Conservation (phyloP, 2,888 invertebrate genomes). For the Dasypolia templi region DNA sequence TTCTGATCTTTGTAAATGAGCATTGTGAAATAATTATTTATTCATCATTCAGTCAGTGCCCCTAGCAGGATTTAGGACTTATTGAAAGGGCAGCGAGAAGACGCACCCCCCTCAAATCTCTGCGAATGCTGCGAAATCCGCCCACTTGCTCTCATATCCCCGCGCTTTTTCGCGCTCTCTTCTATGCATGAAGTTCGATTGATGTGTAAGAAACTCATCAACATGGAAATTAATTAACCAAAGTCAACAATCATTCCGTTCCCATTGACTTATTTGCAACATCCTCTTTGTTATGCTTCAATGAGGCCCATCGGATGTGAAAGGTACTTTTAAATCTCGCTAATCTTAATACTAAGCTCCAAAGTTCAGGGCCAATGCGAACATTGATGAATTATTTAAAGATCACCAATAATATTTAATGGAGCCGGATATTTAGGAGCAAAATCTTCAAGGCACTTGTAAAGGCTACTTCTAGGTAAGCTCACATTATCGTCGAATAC, state of each 20-base stretch:
- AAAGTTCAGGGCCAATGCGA: constrained; percentile 20
- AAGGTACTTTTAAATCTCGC: neutral
- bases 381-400: constrained; percentile 9
- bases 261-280: neutral
- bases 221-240: constrained; percentile 1
- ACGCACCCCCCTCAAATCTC: neutral
- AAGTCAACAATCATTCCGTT: neutral
- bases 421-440: constrained; percentile 9
- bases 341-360: constrained; percentile 17
- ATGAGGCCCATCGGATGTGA: neutral
- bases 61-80: neutral
- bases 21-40: constrained; percentile 8
- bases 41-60: neutral
- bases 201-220: neutral
- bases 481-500: constrained; percentile 3
- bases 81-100: constrained; percentile 6
- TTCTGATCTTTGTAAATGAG: constrained; percentile 19
- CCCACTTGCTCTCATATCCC: neutral
- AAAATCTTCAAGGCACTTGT: constrained; percentile 1
- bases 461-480: constrained; percentile 10
- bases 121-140: neutral
- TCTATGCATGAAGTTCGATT: neutral
- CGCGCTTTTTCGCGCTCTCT: neutral
- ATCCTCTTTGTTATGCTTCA: neutral
- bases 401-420: neutral